phyloP scores from a whole-genome alignment of 2,113 vertebrate genomes.

The Myodes glareolus region DNA sequence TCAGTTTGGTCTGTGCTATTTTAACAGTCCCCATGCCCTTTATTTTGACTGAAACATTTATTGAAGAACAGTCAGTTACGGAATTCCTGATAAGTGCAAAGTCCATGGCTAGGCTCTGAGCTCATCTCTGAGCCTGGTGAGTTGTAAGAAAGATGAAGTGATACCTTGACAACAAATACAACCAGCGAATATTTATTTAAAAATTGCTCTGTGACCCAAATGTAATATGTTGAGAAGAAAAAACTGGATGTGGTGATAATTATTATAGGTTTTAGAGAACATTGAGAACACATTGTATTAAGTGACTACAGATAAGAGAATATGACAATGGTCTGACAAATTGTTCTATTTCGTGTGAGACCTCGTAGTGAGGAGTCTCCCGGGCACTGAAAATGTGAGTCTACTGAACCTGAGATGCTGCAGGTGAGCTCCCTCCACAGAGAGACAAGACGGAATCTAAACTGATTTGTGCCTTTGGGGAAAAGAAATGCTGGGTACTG shows the following conservation, averaged over 20 bases:
- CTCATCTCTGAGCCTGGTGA: background rate
- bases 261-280: background rate
- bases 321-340: background rate
- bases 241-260: background rate
- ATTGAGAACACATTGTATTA: background rate
- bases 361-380: background rate
- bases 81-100: background rate
- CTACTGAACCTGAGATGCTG: rapidly evolving
- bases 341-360: background rate
- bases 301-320: background rate
- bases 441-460: background rate
- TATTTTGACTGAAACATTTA: background rate
- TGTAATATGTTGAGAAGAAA: background rate
- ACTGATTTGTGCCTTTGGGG: background rate
- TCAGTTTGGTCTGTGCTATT: slow-evolving; percentile 33
- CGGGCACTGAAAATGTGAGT: background rate
- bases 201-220: background rate
- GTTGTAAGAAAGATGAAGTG: background rate
- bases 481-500: background rate
- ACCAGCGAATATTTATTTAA: background rate
- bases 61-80: background rate
- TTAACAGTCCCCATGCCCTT: slow-evolving; percentile 34
- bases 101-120: background rate
- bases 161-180: background rate
- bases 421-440: background rate